A percentile compares a stretch with the other conserved stretches of the same genome.
Evolutionary conservation across 2,113 vertebrate genomes (phyloP).

Genomic region (Tauraco erythrolophus): DNA sequence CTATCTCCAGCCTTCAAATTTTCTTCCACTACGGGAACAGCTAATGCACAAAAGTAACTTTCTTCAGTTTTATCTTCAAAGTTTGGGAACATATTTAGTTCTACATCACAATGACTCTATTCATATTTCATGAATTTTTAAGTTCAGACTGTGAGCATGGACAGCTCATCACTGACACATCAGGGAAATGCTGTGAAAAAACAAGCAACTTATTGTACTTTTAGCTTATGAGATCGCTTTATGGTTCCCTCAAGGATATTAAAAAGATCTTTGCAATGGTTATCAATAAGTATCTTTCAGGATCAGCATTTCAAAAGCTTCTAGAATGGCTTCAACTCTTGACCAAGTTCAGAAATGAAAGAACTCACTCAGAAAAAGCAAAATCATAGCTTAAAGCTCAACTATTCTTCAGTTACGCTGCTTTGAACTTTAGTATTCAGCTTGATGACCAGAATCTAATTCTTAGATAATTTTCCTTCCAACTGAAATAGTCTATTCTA

Average conservation of each 20-base stretch:
- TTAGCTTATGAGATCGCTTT: not conserved
- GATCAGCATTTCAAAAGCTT: slow-evolving; percentile 30
- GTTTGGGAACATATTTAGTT: not conserved
- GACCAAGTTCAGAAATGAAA: not conserved
- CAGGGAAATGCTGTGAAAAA: slow-evolving; percentile 16
- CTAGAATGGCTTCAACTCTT: not conserved
- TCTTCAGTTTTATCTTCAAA: slow-evolving; percentile 28
- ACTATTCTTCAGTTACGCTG: not conserved
- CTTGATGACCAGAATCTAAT: not conserved
- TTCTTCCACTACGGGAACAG: not conserved
- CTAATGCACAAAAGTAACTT: slow-evolving; percentile 15
- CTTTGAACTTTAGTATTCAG: not conserved
- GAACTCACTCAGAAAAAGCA: not conserved
- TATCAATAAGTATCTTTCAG: slow-evolving; percentile 46
- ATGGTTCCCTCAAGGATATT: slow-evolving; percentile 31
- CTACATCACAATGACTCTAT: slow-evolving; percentile 11
- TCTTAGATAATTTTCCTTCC: not conserved
- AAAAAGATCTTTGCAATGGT: slow-evolving; percentile 16
- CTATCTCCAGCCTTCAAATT: not conserved
- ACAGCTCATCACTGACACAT: slow-evolving; percentile 44
- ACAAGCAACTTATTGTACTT: slow-evolving; percentile 22
- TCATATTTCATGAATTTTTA: slow-evolving; percentile 44
- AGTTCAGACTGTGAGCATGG: not conserved
- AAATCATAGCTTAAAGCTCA: not conserved
- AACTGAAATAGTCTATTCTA: not conserved